A percentile compares a stretch with the other conserved stretches of the same genome.
Conservation (phyloP, 2,888 invertebrate species). For the Tiphia femorata region DNA sequence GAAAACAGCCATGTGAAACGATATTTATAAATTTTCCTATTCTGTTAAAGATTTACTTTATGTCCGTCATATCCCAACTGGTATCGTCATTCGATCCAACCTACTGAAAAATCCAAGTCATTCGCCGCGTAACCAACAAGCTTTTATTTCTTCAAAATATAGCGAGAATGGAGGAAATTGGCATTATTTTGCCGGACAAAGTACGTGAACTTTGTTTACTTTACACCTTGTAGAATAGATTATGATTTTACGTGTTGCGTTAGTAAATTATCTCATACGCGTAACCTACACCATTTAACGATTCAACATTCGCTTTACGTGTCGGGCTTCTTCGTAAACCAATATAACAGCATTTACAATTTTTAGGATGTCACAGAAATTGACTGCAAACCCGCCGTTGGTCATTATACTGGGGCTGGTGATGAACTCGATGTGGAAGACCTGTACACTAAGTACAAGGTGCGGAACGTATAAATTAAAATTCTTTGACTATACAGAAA, state of each 20-base stretch:
- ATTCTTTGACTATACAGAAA: not conserved
- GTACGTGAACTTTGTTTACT: slow-evolving; percentile 69
- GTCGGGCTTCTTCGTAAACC: too few species aligned
- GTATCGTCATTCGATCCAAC: not conserved
- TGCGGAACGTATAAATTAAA: slow-evolving; percentile 58
- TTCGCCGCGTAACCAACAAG: slow-evolving; percentile 38
- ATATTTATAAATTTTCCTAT: too few species aligned
- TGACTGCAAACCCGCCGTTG: slow-evolving; percentile 76
- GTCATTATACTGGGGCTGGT: slow-evolving; percentile 78
- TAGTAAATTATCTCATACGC: not conserved
- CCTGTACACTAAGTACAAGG: slow-evolving; percentile 96
- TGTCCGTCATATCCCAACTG: not conserved
- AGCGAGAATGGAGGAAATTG: slow-evolving; percentile 83
- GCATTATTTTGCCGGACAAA: slow-evolving; percentile 84
- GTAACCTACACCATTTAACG: not conserved
- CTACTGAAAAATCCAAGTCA: slow-evolving; percentile 58
- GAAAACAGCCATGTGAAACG: too few species aligned
- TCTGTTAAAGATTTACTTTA: too few species aligned
- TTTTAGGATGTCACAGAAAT: slow-evolving; percentile 56
- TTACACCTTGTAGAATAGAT: not conserved
- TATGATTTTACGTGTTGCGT: not conserved
- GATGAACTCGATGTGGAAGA: slow-evolving; percentile 93
- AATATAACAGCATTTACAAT: too few species aligned
- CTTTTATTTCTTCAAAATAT: slow-evolving; percentile 7
- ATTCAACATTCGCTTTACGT: too few species aligned